phyloP scores from a whole-genome alignment of 2,888 invertebrate genomes.

The Troides helena region DNA sequence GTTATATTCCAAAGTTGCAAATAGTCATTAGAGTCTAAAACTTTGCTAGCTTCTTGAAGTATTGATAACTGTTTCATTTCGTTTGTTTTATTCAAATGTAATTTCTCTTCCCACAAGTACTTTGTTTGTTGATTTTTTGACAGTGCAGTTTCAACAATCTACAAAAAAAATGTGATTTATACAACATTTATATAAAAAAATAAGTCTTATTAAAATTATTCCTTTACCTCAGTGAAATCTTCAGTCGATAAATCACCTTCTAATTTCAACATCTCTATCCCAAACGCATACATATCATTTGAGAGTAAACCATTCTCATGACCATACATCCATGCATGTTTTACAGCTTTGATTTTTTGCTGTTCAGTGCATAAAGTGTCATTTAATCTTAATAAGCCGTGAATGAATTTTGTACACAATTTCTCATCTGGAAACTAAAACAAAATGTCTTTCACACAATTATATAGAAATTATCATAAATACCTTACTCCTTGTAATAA shows the following conservation, averaged over 20 bases:
- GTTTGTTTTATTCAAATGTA: conserved; percentile 54
- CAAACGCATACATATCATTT: conserved; percentile 69
- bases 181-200: neutral
- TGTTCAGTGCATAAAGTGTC: conserved; percentile 52
- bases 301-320: conserved; percentile 60
- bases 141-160: conserved; percentile 61
- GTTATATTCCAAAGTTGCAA: conserved; percentile 60
- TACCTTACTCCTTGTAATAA: neutral
- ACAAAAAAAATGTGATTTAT: conserved; percentile 31
- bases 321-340: conserved; percentile 66
- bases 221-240: conserved; percentile 56
- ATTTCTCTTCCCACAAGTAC: conserved; percentile 63
- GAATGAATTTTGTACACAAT: conserved; percentile 66
- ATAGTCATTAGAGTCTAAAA: conserved; percentile 53
- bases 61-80: conserved; percentile 58
- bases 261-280: conserved; percentile 59
- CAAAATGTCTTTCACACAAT: neutral
- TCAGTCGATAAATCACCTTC: conserved; percentile 52
- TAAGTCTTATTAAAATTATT: no score
- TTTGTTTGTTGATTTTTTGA: conserved; percentile 50
- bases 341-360: conserved; percentile 60
- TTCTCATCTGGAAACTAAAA: conserved; percentile 64
- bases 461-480: no score
- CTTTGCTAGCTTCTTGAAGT: conserved; percentile 58
- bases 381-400: conserved; percentile 53